Percentiles rank a stretch among this genome's conserved stretches.
These are phyloP conservation scores for Synergus gifuensis DNA, from an alignment of 2,888 invertebrate species.

Conservation along the genomic window DNA sequence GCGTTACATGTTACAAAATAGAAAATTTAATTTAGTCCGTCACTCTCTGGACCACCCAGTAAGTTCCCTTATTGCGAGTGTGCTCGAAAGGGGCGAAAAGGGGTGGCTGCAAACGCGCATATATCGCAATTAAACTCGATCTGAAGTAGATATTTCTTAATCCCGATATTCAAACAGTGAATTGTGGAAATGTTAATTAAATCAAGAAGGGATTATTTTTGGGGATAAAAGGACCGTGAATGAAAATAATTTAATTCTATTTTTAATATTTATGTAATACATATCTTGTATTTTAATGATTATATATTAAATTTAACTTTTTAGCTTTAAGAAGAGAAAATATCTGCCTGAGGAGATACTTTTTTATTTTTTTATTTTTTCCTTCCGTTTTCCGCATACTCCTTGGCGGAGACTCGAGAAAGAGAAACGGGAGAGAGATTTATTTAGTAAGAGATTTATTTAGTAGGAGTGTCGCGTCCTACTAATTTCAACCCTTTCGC, in stretches of 20 bases:
- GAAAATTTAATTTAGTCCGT: conserved; percentile 71
- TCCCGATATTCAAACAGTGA: background rate
- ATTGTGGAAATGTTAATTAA: background rate
- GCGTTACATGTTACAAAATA: conserved; percentile 67
- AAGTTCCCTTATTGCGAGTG: conserved; percentile 51
- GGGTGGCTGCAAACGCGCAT: background rate
- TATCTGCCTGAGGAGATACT: background rate
- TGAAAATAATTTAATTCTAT: background rate
- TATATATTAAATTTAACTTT: background rate
- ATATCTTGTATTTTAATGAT: background rate
- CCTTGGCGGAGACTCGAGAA: conserved; percentile 5
- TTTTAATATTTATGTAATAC: background rate
- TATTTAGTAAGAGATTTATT: conserved; percentile 7
- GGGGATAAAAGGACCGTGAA: background rate
- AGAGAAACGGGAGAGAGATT: background rate
- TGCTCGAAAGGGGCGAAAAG: background rate
- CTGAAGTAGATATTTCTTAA: background rate
- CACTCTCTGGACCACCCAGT: conserved; percentile 55
- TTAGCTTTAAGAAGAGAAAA: background rate
- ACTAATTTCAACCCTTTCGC: conserved; percentile 29
- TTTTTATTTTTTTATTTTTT: no score
- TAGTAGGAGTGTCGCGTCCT: conserved; percentile 31
- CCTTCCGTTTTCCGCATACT: background rate
- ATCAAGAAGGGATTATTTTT: background rate
- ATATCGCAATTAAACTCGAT: background rate